Conservation (phyloP, 2,888 invertebrate species). For the Stenchaetothrips biformis region DNA sequence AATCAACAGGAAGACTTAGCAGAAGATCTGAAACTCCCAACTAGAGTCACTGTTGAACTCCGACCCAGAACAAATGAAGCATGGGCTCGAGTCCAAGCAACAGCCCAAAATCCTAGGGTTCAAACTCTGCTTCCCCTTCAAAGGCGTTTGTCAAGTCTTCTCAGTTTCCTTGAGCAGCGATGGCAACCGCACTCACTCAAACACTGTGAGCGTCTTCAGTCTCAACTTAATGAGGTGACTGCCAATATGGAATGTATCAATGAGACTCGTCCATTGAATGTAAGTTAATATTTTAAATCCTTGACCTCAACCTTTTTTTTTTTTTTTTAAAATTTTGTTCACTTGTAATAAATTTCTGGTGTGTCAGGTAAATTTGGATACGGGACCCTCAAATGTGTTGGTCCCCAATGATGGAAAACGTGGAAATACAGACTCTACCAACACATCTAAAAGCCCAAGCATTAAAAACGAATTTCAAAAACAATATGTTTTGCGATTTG, state of each 20-base stretch:
- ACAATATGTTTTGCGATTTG: slow-evolving; percentile 39
- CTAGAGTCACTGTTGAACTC: slow-evolving; percentile 68
- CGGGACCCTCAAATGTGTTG: neutral
- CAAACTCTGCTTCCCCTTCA: slow-evolving; percentile 68
- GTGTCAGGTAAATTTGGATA: neutral
- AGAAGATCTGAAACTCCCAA: slow-evolving; percentile 70
- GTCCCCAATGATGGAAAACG: neutral
- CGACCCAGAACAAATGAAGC: slow-evolving; percentile 72
- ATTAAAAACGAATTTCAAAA: neutral
- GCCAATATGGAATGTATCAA: slow-evolving; percentile 16
- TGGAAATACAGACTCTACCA: neutral
- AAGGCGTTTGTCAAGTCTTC: slow-evolving; percentile 63
- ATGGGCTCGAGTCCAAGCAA: slow-evolving; percentile 77
- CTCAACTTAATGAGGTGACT: slow-evolving; percentile 33
- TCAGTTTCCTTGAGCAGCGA: slow-evolving; percentile 56
- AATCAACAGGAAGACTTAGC: slow-evolving; percentile 78
- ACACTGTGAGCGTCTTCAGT: slow-evolving; percentile 27
- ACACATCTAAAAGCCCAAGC: neutral
- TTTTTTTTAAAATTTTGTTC: neutral
- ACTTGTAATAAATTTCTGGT: neutral
- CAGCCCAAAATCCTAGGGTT: slow-evolving; percentile 86
- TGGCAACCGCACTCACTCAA: slow-evolving; percentile 3
- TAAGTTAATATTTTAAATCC: neutral
- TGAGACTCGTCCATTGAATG: slow-evolving; percentile 26
- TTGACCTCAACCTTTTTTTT: neutral